Evolutionary conservation across 2,113 vertebrate species (phyloP), one percentile per base, ranked within the genome.

Genomic region (Rhabdornis inornatus): DNA sequence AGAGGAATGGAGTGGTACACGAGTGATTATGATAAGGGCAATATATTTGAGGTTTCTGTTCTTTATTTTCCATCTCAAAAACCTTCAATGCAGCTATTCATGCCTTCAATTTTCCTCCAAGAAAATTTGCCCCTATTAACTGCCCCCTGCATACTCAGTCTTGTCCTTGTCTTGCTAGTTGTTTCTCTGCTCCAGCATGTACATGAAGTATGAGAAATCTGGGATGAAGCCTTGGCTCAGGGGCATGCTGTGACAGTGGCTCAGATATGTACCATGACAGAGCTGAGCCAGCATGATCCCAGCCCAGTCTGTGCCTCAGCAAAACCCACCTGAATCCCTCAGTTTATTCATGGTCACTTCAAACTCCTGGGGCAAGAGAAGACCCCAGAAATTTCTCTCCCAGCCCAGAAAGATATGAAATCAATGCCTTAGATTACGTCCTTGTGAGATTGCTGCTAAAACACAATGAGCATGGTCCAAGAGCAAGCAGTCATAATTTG

Each of bases 191-290:
- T 57, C 20, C 45, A 59, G 74, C 22, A 7, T 0, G 0, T 31
- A 64, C 0, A 1, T 19, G 11, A 82, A 37, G 44, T 7, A 39
- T 21, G 49, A 56, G 33, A 65, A 85, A 37, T 5, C 30, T 42
- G 52, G 13, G 40, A 2, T 23, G 61, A 65, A 77, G 21, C 83
- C 39, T 15, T 35, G 63, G 27, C 47, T 66, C 42, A 25, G 33
- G 31, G 42, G 21, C 3, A 0, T 21, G n/a, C 28, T 63, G 35
- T 57, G 47, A 47, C 31, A 23, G 50, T 11, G 30, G 42, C 17
- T 37, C 4, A 74, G 5, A 56, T 21, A 30, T 1, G 6, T 5
- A 28, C 24, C 28, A 2, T 5, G 13, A 20, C 2, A 47, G 16
- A 65, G 40, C 76, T 37, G 33, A 80, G 60, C 27, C n/a, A 55